phyloP scores from a whole-genome alignment of 2,113 vertebrate species.

The Condylura cristata region DNA sequence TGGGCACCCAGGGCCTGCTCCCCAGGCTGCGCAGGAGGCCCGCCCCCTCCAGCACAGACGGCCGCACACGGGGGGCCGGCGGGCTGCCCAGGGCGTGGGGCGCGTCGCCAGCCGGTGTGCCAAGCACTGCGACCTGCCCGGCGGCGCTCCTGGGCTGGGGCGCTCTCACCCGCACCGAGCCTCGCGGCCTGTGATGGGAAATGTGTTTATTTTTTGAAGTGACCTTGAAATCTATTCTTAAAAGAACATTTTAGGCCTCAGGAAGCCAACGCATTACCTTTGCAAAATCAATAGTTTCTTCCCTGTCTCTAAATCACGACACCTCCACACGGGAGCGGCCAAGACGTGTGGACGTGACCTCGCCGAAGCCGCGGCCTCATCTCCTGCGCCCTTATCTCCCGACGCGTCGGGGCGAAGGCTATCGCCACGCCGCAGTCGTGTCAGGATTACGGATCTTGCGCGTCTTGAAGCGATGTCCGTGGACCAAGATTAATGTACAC shows the following conservation, averaged over 20 bases:
- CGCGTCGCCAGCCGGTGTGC: no score
- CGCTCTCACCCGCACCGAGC: conserved; percentile 63
- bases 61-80: no score
- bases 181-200: conserved; percentile 61
- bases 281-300: conserved; percentile 65
- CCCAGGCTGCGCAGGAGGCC: neutral
- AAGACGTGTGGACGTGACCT: conserved; percentile 6
- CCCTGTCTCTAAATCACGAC: conserved; percentile 6
- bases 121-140: neutral
- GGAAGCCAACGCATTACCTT: conserved; percentile 55
- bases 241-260: conserved; percentile 45
- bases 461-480: neutral
- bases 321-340: conserved; percentile 37
- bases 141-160: conserved; percentile 27
- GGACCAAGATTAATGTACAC: neutral
- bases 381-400: neutral
- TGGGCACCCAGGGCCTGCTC: no score
- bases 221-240: conserved; percentile 57
- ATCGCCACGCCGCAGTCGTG: neutral
- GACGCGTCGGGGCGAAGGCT: neutral
- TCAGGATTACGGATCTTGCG: neutral
- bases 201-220: conserved; percentile 72
- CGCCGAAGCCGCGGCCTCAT: neutral
- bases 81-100: no score
- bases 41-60: neutral